Evolutionary conservation across 1,140 invertebrate genomes (phyloP), one percentile per base, ranked within the genome.

Genomic region (Anastrepha obliqua): DNA sequence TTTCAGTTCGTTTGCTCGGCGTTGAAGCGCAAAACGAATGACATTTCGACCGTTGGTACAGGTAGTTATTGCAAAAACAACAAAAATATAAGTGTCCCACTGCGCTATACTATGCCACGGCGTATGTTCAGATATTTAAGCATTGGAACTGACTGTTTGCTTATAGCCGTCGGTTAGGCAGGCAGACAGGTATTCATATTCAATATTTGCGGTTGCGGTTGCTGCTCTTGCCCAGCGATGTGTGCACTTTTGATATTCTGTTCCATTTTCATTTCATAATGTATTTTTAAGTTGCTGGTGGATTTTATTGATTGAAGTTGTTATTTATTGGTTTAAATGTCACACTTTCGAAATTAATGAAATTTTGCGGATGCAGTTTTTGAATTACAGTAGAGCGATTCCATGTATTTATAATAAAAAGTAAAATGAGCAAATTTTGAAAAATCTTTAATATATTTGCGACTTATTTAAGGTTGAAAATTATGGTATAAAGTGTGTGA

Each of bases 191-290:
- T 81, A 81, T 81, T 81, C 74, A 81, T 81, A 51, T 55, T 51
- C 74, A 81, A 81, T 81, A 81, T 81, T 81, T 81, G 74, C 74
- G 74, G 74, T 81, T 81, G 74, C 47, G 74, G 74, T 81, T 20
- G 74, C 47, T 55, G 47, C 74, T 55, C 74, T 81, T 55, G 17
- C 44, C 11, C 74, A 81, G 15, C 55, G 74, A 51, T 55, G n/a
- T 20, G 42, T 81, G 74, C 20, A n/a, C n/a, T 55, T 15, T 29
- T 67, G 64, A 39, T 4, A 29, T 67, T 20, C 29, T 67, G 64
- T 67, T 44, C 15, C 39, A 74, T 74, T 11, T 74, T 42, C 51
- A 55, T 47, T 81, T 3, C n/a, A 20, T 55, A 47, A 15, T n/a
- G 47, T 58, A 29, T 51, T 55, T 2, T 51, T 42, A 51, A 20